Evolutionary conservation across 2,888 invertebrate species (phyloP).

Genomic region (Chromoteleia sp.): DNA sequence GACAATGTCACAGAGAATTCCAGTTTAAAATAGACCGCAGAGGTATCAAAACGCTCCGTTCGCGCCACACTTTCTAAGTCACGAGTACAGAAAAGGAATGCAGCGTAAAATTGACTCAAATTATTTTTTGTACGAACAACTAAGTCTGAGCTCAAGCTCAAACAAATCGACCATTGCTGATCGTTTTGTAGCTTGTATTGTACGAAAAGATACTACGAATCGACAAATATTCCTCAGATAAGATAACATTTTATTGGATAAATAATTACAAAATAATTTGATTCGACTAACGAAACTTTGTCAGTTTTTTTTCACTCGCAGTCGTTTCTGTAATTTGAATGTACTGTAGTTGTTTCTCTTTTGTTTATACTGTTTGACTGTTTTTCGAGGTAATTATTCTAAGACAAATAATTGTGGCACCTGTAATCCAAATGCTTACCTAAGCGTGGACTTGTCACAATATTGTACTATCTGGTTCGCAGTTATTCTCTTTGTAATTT

Average conservation of each 20-base stretch:
- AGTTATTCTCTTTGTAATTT: conserved; percentile 19
- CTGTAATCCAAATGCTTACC: conserved; percentile 12
- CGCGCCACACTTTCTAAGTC: background rate
- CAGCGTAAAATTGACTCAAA: too few species aligned
- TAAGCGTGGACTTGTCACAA: conserved; percentile 53
- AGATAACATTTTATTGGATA: too few species aligned
- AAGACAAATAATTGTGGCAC: conserved; percentile 27
- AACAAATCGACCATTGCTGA: too few species aligned
- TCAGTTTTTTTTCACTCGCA: too few species aligned
- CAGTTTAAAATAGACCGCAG: background rate
- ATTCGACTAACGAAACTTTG: too few species aligned
- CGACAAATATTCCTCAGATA: too few species aligned
- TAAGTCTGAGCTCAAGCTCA: too few species aligned
- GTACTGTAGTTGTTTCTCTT: background rate
- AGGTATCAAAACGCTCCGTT: background rate
- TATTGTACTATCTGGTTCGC: conserved; percentile 64
- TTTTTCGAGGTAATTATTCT: conserved; percentile 3
- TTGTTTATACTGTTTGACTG: background rate
- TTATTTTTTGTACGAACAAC: background rate
- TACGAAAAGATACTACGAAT: too few species aligned
- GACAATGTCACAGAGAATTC: conserved; percentile 12
- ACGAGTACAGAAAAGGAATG: too few species aligned
- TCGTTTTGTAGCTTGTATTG: too few species aligned
- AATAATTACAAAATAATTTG: too few species aligned
- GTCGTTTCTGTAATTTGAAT: too few species aligned